Evolutionary conservation across 2,113 vertebrate genomes (phyloP).

Genomic region (Chinchilla lanigera): DNA sequence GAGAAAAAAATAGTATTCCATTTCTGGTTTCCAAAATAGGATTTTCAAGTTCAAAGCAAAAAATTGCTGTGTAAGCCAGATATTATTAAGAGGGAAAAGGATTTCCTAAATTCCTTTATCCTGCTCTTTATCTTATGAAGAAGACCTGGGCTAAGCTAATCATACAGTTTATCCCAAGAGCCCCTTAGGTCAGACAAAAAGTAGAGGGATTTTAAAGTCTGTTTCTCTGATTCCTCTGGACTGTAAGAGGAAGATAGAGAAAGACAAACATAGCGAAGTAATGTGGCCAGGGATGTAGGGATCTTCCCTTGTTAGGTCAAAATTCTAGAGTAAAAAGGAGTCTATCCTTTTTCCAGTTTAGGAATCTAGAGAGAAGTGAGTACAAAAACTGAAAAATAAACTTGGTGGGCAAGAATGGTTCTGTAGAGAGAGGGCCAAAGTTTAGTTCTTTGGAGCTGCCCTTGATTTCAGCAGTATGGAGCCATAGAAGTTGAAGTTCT

Average conservation of each 20-base stretch:
- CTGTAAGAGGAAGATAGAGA: not conserved
- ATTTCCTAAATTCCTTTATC: constrained; percentile 54
- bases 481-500: not conserved
- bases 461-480: not conserved
- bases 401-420: not conserved
- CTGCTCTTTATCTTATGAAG: constrained; percentile 49
- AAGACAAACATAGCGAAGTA: not conserved
- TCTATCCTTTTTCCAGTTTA: not conserved
- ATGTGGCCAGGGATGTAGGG: not conserved
- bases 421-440: not conserved
- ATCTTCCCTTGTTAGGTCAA: not conserved
- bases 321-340: not conserved
- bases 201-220: not conserved
- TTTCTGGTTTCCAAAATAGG: constrained; percentile 32
- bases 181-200: constrained; percentile 4
- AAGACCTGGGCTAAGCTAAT: constrained; percentile 27
- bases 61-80: not conserved
- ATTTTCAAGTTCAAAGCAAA: constrained; percentile 51
- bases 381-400: not conserved
- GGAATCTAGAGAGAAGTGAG: not conserved
- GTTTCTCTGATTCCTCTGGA: not conserved
- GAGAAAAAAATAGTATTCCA: not conserved
- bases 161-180: not conserved
- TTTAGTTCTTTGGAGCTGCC: not conserved
- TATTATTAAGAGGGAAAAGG: constrained; percentile 21